Base-by-base conservation (phyloP, 2,888 invertebrate species). In the Hydriomena furcata region DNA sequence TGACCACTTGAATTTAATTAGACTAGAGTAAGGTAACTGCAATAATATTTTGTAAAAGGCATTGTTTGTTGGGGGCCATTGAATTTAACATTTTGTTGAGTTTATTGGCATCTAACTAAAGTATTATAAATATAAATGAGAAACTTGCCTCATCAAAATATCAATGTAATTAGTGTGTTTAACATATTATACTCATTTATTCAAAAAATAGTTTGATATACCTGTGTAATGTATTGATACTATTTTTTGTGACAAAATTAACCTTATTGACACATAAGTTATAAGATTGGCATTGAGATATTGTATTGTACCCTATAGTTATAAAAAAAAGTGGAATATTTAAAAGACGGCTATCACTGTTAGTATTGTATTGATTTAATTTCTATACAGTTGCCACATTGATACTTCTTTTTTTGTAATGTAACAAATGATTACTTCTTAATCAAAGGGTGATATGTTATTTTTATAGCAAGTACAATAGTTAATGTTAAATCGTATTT, bases 301-400 rank as follows among this genome's bases (percentile, higher is more conserved):
- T 34, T 38, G 32, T 46, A 38, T 38, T 46, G 12, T 35, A 46
- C 2, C n/a, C n/a, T n/a, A 4, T 66, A 61, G 65, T 65, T 55
- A 61, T 56, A 52, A 50, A 58, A 30, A 32, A 32, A 23, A 31
- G 13, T 13, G 30, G 12, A 10, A 7, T 27, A 35, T 10, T 10
- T 20, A 35, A 31, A 12, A 24, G 31, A 31, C 31, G 13, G 11
- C 13, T 31, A 13, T 31, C 31, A 31, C 13, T 13, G 7, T 7
- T 12, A 3, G 7, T 11, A 23, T 23, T 7, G 5, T 23, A 23
- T 4, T 31, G 13, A 31, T 31, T 7, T 27, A 5, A 1, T 27
- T 31, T 31, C n/a, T 7, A 20, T 17, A 7, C 12, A 40, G 7
- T 23, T 11, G 6, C 21, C 2, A 7, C 28, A 21, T 27, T 23